These are phyloP conservation scores for Coleophora deauratella DNA, from an alignment of 2,888 invertebrate genomes.

Conservation along the genomic window DNA sequence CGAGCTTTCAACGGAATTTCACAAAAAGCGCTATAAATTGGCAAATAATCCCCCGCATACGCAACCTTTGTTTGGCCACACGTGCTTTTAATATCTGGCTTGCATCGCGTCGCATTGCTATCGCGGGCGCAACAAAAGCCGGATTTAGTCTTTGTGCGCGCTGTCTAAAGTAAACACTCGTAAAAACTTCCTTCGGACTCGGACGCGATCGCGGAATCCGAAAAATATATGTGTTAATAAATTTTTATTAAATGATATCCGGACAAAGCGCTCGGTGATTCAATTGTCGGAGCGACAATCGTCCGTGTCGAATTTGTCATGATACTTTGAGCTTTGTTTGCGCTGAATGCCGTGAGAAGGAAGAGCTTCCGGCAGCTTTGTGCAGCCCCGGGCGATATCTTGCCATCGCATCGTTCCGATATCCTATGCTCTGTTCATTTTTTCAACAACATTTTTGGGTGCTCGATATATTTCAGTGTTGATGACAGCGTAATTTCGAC, in stretches of 20 bases:
- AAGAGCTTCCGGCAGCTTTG: constrained; percentile 60
- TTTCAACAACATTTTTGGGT: constrained; percentile 22
- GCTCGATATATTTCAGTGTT: no score
- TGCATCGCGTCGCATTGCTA: constrained; percentile 12
- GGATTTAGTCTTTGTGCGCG: constrained; percentile 64
- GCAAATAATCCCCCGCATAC: constrained; percentile 74
- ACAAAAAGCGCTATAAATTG: constrained; percentile 74
- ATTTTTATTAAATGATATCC: constrained; percentile 59
- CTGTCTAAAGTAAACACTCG: constrained; percentile 62
- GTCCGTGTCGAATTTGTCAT: constrained; percentile 68
- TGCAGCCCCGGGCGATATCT: constrained; percentile 55
- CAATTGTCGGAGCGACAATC: constrained; percentile 50
- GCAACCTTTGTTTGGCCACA: constrained; percentile 74
- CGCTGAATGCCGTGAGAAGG: constrained; percentile 60
- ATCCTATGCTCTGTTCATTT: constrained; percentile 45
- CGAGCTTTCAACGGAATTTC: constrained; percentile 64
- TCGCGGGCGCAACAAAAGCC: constrained; percentile 52
- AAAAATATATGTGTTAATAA: constrained; percentile 30
- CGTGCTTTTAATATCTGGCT: constrained; percentile 70
- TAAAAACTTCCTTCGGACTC: constrained; percentile 42
- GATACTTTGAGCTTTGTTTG: constrained; percentile 53
- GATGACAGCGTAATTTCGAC: constrained; percentile 8
- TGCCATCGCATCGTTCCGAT: constrained; percentile 37
- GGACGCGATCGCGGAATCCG: constrained; percentile 7
- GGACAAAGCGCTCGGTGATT: constrained; percentile 42